Base-by-base conservation (phyloP, 2,888 invertebrate genomes). In the Parochlus steinenii region DNA sequence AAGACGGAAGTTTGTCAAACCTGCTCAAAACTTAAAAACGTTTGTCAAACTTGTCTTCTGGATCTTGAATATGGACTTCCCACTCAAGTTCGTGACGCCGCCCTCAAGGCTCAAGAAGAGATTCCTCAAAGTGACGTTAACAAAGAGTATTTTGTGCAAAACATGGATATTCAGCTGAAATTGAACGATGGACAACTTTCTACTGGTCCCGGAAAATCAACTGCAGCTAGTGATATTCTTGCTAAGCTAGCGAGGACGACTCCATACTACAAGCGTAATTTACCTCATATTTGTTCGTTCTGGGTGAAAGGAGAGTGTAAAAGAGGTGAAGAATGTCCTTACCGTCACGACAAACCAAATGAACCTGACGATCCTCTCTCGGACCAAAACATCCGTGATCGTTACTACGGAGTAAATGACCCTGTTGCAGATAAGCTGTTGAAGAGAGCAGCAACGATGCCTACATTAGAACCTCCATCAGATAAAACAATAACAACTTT, bases 231-330 rank as follows among this genome's bases (percentile, higher is more conserved):
- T 51, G 86, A 86, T 50, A 67, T 89, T 55, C 54, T 90, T 4
- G 12, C 36, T 6, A 36, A 36, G 12, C 16, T 36, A 5, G 89
- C 89, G 1, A 64, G 90, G 10, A 87, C 85, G 1, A 79, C 82
- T 14, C 90, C 90, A 0, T 92, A 90, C 53, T 90, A 92, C 55
- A 87, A 89, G 52, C 62, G 90, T 31, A 90, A 90, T 53, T 61
- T 86, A 31, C 87, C 90, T 0, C 90, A 92, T 51, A 87, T 90
- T 37, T 90, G 90, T 53, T 87, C 87, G 0, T 92, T 92, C 58
- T 90, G 87, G 83, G 89, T 92, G 1, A 92, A 90, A 58, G 90
- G 89, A 2, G 89, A 90, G 54, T 90, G 90, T 52, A 77, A 85
- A 53, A 65, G 90, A 51, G 90, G 90, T 6, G 90, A 92, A 56